A percentile compares a stretch with the other conserved stretches of the same genome.
Evolutionary conservation across 2,113 vertebrate genomes (phyloP).

Genomic region (Pseudolaguvia tuberculata): DNA sequence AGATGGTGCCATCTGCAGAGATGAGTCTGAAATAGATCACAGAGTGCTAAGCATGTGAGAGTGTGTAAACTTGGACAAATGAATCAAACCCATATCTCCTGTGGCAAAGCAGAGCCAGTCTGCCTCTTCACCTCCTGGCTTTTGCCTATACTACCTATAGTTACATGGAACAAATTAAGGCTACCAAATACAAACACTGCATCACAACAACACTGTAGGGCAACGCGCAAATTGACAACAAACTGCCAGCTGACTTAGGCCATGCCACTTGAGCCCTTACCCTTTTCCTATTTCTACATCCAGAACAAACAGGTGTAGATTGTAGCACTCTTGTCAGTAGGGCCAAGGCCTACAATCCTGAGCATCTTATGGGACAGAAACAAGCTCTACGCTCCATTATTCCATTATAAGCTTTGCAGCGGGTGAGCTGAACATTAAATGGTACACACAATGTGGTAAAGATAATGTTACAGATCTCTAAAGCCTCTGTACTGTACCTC

Average conservation of each 20-base stretch:
- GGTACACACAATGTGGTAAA: conserved; percentile 7
- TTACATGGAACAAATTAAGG: conserved; percentile 11
- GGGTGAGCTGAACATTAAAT: not conserved
- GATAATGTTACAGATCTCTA: conserved; percentile 19
- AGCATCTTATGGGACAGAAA: not conserved
- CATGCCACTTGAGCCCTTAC: not conserved
- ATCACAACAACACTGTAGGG: not conserved
- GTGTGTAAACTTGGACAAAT: not conserved
- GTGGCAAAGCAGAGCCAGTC: conserved; percentile 1
- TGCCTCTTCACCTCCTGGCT: conserved; percentile 22
- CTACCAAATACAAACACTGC: not conserved
- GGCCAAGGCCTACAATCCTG: not conserved
- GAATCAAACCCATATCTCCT: conserved; percentile 7
- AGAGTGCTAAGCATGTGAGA: not conserved
- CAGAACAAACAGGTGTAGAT: not conserved
- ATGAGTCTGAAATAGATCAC: conserved; percentile 14
- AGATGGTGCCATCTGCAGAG: conserved; percentile 36
- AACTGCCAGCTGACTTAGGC: not conserved
- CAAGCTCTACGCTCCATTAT: conserved; percentile 22
- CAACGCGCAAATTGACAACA: not conserved
- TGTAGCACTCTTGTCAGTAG: not conserved
- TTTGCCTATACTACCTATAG: conserved; percentile 1
- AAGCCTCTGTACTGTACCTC: not conserved
- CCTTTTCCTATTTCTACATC: not conserved
- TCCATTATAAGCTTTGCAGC: not conserved